Evolutionary conservation across 64 coral and sea anemone species (phyloP).

Genomic region (Pocillopora verrucosa): DNA sequence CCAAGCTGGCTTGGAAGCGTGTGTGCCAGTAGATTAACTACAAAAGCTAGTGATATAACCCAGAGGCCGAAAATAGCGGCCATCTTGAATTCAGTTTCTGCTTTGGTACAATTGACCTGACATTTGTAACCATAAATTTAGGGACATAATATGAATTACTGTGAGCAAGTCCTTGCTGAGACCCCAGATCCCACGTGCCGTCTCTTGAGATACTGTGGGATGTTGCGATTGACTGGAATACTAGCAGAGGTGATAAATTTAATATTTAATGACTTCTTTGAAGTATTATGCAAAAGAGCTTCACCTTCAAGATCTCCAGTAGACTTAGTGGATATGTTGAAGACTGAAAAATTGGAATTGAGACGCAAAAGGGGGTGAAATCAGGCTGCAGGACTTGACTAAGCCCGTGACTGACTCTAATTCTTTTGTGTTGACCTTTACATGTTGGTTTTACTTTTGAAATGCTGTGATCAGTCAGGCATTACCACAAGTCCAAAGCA

Average conservation of each 20-base stretch:
- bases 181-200: not conserved
- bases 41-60: no score
- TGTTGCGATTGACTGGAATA: not conserved
- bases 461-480: constrained; percentile 43
- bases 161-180: not conserved
- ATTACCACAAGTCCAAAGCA: constrained; percentile 24
- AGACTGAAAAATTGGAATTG: constrained; percentile 13
- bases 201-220: not conserved
- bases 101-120: constrained; percentile 71
- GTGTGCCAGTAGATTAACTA: no score
- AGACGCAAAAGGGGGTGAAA: constrained; percentile 20
- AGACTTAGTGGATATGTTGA: constrained; percentile 29
- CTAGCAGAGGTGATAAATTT: constrained; percentile 47
- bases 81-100: no score
- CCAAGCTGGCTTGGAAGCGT: no score
- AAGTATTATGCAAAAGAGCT: constrained; percentile 42
- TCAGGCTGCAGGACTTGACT: constrained; percentile 19
- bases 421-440: constrained; percentile 46
- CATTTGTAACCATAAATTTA: constrained; percentile 74
- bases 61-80: no score
- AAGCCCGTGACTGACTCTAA: not conserved
- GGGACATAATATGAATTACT: constrained; percentile 38
- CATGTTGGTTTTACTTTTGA: constrained; percentile 42
- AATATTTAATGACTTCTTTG: constrained; percentile 66
- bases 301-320: constrained; percentile 15